Evolutionary conservation across 2,113 vertebrate species (phyloP).

Genomic region (Antechinus flavipes): DNA sequence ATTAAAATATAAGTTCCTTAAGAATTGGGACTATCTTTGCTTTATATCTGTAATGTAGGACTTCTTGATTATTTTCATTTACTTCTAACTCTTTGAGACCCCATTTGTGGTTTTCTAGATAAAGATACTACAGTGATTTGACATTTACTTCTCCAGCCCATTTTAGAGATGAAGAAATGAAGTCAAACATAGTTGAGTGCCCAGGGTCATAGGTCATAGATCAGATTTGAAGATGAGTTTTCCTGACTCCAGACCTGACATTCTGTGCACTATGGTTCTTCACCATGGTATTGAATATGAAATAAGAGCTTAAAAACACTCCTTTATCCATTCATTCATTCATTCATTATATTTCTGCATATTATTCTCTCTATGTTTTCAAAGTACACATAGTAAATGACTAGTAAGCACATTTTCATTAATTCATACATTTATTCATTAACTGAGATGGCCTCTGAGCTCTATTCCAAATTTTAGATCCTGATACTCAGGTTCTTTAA

Average conservation of each 20-base stretch:
- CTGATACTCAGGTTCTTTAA: neutral
- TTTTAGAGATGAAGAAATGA: too few relatives aligned
- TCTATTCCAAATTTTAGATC: neutral
- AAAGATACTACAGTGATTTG: neutral
- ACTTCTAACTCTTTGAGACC: neutral
- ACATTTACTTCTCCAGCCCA: neutral
- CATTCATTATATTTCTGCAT: neutral
- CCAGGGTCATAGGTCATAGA: too few relatives aligned
- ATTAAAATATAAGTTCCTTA: neutral
- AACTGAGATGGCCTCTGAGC: neutral
- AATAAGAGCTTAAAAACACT: neutral
- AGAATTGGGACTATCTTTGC: neutral
- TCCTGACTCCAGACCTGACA: neutral
- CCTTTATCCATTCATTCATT: neutral
- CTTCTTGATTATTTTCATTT: neutral
- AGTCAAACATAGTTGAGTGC: too few relatives aligned
- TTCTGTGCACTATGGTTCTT: neutral
- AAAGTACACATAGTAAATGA: neutral
- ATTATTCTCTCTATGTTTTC: neutral
- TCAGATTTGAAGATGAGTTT: too few relatives aligned
- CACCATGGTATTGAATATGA: neutral
- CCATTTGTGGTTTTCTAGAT: neutral
- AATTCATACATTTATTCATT: neutral
- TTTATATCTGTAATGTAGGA: neutral
- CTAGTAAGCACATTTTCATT: neutral